Percentiles rank a stretch among this genome's conserved stretches.
phyloP scores from a whole-genome alignment of 2,888 invertebrate species.

The Pelosia muscerda region DNA sequence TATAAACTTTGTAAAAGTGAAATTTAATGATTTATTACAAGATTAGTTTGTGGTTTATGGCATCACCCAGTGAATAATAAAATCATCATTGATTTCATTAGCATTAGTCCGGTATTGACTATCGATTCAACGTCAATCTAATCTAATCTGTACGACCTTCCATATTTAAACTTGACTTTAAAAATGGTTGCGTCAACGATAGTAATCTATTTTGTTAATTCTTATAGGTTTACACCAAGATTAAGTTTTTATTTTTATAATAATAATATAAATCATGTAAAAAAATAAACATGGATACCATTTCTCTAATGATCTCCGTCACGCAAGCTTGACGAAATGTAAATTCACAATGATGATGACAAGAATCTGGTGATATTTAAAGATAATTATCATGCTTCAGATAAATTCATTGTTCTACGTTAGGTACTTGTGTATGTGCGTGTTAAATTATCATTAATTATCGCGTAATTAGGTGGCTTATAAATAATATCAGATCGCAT shows the following conservation, averaged over 20 bases:
- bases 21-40: neutral
- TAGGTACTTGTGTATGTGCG: neutral
- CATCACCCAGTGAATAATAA: neutral
- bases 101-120: neutral
- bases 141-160: slow-evolving; percentile 48
- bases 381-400: neutral
- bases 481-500: neutral
- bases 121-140: slow-evolving; percentile 10
- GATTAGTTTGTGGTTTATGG: neutral
- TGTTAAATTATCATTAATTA: slow-evolving; percentile 1
- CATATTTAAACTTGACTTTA: slow-evolving; percentile 40
- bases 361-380: neutral
- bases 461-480: slow-evolving; percentile 3
- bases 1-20: neutral
- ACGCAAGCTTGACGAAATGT: neutral
- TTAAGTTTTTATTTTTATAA: neutral
- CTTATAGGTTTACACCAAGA: neutral
- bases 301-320: neutral
- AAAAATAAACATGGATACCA: neutral
- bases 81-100: slow-evolving; percentile 4
- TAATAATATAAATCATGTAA: neutral
- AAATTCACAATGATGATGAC: neutral
- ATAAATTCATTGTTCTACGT: neutral
- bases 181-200: slow-evolving; percentile 2
- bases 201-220: slow-evolving; percentile 4